These are phyloP conservation scores for Actenoides hombroni DNA, from an alignment of 2,113 vertebrate genomes.

Conservation along the genomic window DNA sequence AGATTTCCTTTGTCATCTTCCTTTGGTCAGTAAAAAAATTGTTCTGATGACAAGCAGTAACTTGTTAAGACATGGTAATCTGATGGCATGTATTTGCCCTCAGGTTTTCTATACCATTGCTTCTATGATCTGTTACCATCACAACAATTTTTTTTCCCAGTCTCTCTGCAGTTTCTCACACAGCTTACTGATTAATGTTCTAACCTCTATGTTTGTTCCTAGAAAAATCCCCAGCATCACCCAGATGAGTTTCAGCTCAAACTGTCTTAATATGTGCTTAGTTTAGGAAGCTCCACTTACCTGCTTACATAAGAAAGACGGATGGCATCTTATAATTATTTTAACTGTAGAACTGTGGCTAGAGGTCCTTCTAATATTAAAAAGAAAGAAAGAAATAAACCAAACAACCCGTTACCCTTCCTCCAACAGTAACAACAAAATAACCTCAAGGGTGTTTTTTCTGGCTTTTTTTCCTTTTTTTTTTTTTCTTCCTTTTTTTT, in stretches of 20 bases:
- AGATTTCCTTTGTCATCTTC: neutral
- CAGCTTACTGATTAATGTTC: neutral
- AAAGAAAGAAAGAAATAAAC: fast-evolving
- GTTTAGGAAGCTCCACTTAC: neutral
- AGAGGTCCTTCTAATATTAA: neutral
- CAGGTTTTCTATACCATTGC: neutral
- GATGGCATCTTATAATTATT: neutral
- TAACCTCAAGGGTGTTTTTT: neutral
- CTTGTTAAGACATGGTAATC: neutral
- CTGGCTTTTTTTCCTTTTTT: neutral
- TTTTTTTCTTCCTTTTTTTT: no score
- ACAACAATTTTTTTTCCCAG: neutral
- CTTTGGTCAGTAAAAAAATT: neutral
- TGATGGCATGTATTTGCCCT: neutral
- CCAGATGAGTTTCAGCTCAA: neutral
- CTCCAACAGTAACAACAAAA: neutral
- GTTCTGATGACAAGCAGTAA: neutral
- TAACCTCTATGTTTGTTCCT: neutral
- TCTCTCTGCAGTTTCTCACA: neutral
- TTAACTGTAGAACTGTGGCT: neutral
- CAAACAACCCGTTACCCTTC: fast-evolving
- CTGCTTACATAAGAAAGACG: neutral
- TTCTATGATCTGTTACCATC: neutral
- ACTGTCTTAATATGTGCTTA: neutral
- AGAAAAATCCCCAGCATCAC: neutral